phyloP scores from a whole-genome alignment of 2,888 invertebrate species.

The Opisthograptis luteolata region DNA sequence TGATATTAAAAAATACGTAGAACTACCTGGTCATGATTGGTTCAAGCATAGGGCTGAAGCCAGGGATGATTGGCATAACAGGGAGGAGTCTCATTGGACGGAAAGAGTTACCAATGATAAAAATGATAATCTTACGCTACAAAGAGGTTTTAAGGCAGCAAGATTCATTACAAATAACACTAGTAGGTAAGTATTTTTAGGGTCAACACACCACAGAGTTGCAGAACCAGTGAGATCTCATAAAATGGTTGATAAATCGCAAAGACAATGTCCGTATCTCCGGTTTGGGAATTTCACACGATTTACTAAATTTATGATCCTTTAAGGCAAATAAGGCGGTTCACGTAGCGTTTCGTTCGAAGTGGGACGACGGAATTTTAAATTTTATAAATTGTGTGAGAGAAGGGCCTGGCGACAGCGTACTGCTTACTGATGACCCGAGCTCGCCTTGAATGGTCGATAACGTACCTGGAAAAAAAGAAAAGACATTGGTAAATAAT shows the following conservation, averaged over 20 bases:
- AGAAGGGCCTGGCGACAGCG: slow-evolving; percentile 14
- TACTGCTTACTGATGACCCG: slow-evolving; percentile 16
- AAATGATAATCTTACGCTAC: too few species aligned
- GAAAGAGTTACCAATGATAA: too few species aligned
- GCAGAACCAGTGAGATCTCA: slow-evolving; percentile 28
- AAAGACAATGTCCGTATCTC: slow-evolving; percentile 31
- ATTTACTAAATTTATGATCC: slow-evolving; percentile 55
- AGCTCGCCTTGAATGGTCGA: slow-evolving; percentile 1
- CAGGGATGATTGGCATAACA: too few species aligned
- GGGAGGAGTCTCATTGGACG: too few species aligned
- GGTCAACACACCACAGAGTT: slow-evolving; percentile 16
- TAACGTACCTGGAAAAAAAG: slow-evolving; percentile 37
- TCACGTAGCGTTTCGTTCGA: slow-evolving; percentile 35
- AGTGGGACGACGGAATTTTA: slow-evolving; percentile 48
- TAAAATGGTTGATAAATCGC: slow-evolving; percentile 41
- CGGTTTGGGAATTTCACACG: slow-evolving; percentile 50
- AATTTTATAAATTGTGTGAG: slow-evolving; percentile 41
- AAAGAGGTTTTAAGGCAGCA: too few species aligned
- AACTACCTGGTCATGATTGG: too few species aligned
- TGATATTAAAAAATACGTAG: too few species aligned
- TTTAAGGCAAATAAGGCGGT: slow-evolving; percentile 57
- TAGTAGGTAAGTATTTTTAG: slow-evolving; percentile 11
- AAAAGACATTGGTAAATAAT: slow-evolving; percentile 32
- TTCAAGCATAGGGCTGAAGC: too few species aligned
- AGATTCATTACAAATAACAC: too few species aligned